Evolutionary conservation across 2,797 vertebrate genomes (phyloP).

Genomic region (Sebastes taczanowskii): DNA sequence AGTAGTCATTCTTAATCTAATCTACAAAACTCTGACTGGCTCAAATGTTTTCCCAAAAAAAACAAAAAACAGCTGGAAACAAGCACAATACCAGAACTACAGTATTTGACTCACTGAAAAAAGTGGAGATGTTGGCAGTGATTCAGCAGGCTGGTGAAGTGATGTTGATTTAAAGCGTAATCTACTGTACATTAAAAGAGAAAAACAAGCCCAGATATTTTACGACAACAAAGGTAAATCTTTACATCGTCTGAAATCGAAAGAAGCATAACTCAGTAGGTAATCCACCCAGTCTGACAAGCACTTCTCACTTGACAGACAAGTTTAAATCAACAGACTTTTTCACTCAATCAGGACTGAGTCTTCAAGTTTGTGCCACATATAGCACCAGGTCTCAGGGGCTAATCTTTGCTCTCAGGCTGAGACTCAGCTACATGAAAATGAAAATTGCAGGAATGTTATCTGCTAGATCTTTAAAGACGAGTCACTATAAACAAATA

Average conservation of each 20-base stretch:
- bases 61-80: background rate
- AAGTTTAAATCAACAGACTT: background rate
- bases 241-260: background rate
- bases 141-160: background rate
- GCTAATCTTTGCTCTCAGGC: background rate
- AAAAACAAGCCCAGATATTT: background rate
- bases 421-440: background rate
- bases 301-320: background rate
- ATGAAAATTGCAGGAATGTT: background rate
- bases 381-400: background rate
- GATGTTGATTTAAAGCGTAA: background rate
- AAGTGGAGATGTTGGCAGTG: background rate
- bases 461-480: background rate
- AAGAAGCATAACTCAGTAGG: background rate
- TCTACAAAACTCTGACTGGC: background rate
- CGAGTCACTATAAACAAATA: conserved; percentile 17
- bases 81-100: background rate
- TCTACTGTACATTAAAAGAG: background rate
- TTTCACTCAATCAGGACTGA: background rate
- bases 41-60: background rate
- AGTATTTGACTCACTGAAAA: background rate
- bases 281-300: background rate
- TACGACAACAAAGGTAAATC: background rate
- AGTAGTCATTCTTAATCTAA: background rate
- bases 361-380: background rate